A percentile compares a stretch with the other conserved stretches of the same genome.
Evolutionary conservation across 1,140 invertebrate species (phyloP).

Genomic region (Penaeus japonicus): DNA sequence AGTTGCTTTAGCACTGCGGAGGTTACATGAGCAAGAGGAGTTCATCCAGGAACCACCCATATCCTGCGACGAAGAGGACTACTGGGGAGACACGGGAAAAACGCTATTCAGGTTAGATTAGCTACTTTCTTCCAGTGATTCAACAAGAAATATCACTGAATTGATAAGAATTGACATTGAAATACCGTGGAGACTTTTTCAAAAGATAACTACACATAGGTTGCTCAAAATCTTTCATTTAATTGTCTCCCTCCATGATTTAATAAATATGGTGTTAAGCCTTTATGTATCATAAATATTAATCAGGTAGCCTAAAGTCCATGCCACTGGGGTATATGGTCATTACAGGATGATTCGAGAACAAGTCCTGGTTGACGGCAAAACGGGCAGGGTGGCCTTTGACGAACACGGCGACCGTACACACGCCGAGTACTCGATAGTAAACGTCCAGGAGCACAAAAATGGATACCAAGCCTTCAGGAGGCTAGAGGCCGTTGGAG

Average conservation of each 20-base stretch:
- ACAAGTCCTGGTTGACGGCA: constrained; percentile 73
- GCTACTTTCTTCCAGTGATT: too few species aligned
- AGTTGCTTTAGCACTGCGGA: constrained; percentile 82
- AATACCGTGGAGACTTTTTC: too few species aligned
- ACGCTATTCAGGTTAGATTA: constrained; percentile 73
- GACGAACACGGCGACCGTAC: constrained; percentile 93
- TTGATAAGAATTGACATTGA: too few species aligned
- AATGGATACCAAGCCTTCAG: not conserved
- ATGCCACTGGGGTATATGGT: too few species aligned
- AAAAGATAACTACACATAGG: too few species aligned
- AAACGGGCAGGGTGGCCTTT: constrained; percentile 88
- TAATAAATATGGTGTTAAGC: too few species aligned
- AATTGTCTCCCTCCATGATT: too few species aligned
- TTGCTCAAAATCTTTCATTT: too few species aligned
- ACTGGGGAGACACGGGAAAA: constrained; percentile 88
- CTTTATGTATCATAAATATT: too few species aligned
- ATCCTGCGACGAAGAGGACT: constrained; percentile 86
- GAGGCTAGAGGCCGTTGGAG: not conserved
- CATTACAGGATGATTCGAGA: constrained; percentile 67
- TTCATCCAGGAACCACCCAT: constrained; percentile 83
- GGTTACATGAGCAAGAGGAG: constrained; percentile 80
- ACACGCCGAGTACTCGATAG: constrained; percentile 90
- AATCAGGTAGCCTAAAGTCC: too few species aligned
- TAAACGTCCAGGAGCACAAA: constrained; percentile 76
- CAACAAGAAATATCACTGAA: too few species aligned